Base-by-base conservation (phyloP, 2,113 vertebrate species). In the Macquaria ambigua region DNA sequence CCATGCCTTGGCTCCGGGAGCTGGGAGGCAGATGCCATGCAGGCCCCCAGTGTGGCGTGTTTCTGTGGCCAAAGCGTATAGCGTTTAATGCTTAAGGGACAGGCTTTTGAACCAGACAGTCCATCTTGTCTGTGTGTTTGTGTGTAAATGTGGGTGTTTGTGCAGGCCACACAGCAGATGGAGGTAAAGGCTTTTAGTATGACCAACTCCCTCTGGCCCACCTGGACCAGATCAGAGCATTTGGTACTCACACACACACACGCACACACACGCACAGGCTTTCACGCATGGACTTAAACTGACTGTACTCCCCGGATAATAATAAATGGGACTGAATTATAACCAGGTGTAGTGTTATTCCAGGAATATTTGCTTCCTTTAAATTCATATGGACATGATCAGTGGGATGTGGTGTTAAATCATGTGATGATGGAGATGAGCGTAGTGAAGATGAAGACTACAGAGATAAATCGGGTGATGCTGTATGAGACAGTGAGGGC, bases 1-100 rank as follows among this genome's bases (percentile, higher is more conserved):
- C 89, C 90, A 25, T 78, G 86, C 93, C 86, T 95, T 95, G 94
- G 94, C 94, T 94, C 34, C 21, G 15, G 81, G 89, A 90, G 90
- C 91, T 87, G 85, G 81, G 90, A 94, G 92, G 94, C 95, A 96
- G 95, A 95, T 96, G 95, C 95, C 94, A 95, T 90, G 83, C 87
- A 74, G 88, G 90, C 87, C 90, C 91, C 94, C 86, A 77, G 91
- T 92, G 94, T 87, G 83, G 74, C 31, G 3, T 70, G 84, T 87
- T 85, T 83, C 77, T 88, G 90, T 83, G 88, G 90, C 93, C 90
- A 95, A 89, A 91, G 87, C 75, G 31, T 93, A 82, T 91, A 88
- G 75, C 73, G 28, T 91, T 88, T 81, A 90, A 91, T 82, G 88
- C 93, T 91, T 87, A 83, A 91, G 91, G 91, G 93, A 94, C 81